Conservation (phyloP, 2,888 invertebrate genomes). For the Ischnura elegans region DNA sequence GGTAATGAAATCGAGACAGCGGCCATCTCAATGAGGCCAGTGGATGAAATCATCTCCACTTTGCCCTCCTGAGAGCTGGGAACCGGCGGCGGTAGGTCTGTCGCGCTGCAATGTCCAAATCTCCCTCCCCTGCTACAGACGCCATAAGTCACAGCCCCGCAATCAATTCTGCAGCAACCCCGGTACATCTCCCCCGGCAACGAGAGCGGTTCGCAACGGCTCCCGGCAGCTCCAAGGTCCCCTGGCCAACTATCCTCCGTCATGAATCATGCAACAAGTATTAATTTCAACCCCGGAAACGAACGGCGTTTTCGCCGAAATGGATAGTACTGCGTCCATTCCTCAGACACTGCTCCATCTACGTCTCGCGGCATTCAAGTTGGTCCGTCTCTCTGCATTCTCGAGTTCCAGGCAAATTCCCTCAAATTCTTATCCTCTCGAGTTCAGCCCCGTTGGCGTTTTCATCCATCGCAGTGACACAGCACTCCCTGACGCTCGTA, state of each 20-base stretch:
- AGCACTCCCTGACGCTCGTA: conserved; percentile 4
- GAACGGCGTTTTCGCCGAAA: not conserved
- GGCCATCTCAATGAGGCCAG: not conserved
- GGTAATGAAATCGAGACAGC: not conserved
- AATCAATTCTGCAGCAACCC: not conserved
- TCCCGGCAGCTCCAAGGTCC: not conserved
- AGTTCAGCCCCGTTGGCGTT: not conserved
- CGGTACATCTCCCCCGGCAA: too few species aligned
- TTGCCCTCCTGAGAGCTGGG: not conserved
- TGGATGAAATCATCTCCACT: not conserved
- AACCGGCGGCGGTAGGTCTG: not conserved
- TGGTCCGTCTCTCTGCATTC: not conserved
- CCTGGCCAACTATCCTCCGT: not conserved
- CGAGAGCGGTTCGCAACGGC: not conserved
- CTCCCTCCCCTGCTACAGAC: not conserved
- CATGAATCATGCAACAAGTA: conserved; percentile 47
- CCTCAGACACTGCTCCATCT: not conserved
- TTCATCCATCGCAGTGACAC: not conserved
- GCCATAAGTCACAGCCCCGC: not conserved
- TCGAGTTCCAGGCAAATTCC: conserved; percentile 18
- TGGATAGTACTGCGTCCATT: conserved; percentile 12
- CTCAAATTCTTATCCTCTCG: not conserved
- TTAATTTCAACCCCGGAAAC: conserved; percentile 27
- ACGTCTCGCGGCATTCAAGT: too few species aligned
- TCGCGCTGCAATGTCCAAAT: too few species aligned